Evolutionary conservation across 2,888 invertebrate genomes (phyloP).

Genomic region (Capitulum mitella): DNA sequence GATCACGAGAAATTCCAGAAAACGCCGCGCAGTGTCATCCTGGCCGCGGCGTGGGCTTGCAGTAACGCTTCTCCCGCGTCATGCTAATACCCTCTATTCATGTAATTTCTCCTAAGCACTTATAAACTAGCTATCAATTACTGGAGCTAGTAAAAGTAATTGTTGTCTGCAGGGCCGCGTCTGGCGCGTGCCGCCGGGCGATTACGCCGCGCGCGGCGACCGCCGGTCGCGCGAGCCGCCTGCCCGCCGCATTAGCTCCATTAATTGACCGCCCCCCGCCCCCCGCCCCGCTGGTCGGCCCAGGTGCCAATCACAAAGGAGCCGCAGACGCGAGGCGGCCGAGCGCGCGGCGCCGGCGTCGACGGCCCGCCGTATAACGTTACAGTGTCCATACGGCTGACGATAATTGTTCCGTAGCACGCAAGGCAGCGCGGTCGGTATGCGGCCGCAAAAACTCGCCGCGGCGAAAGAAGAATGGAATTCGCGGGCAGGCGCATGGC

Average conservation of each 20-base stretch:
- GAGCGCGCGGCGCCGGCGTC: neutral
- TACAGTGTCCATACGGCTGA: neutral
- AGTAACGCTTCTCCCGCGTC: neutral
- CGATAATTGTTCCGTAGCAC: slow-evolving; percentile 6
- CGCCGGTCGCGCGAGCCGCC: no score
- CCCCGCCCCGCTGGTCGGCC: neutral
- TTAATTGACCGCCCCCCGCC: neutral
- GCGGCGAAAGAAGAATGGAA: slow-evolving; percentile 1
- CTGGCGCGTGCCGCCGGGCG: neutral
- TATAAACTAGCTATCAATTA: slow-evolving; percentile 25
- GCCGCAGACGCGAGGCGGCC: neutral
- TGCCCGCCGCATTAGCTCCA: no score
- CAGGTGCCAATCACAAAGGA: neutral
- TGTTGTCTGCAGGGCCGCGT: neutral
- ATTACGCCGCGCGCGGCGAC: neutral
- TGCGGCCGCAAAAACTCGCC: neutral
- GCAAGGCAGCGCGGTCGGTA: neutral
- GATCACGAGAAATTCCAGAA: neutral
- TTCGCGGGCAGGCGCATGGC: neutral
- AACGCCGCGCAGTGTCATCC: neutral
- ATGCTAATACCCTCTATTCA: neutral
- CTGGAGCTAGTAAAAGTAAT: slow-evolving; percentile 20
- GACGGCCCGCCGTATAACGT: neutral
- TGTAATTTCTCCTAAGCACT: slow-evolving; percentile 16
- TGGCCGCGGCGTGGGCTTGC: neutral